Conservation (phyloP, 2,113 vertebrate species). For the Nymphicus hollandicus region DNA sequence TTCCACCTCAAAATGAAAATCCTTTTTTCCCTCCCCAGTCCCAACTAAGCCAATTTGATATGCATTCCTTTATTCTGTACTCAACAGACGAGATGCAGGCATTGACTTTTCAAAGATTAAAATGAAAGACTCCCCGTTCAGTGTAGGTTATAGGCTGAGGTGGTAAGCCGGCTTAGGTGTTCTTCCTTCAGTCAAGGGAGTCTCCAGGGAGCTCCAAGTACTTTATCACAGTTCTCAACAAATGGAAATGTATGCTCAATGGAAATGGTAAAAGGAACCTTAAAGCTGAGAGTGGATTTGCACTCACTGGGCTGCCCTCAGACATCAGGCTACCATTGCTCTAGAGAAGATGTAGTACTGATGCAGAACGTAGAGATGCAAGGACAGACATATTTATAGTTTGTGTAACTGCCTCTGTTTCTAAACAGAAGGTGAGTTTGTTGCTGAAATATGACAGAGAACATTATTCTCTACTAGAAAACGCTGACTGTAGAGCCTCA, state of each 20-base stretch:
- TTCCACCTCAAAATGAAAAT: conserved; percentile 16
- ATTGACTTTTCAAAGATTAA: conserved; percentile 12
- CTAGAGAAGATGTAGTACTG: background rate
- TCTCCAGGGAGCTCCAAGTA: background rate
- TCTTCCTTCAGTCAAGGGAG: background rate
- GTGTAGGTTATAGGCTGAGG: background rate
- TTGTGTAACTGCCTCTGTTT: background rate
- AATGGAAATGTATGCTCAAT: background rate
- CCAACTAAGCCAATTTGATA: conserved; percentile 23
- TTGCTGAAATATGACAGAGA: background rate
- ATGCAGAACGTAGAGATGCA: background rate
- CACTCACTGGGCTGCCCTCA: background rate
- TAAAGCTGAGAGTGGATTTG: background rate
- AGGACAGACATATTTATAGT: background rate
- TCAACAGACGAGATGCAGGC: background rate
- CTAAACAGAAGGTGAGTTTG: background rate
- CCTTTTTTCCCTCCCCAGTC: background rate
- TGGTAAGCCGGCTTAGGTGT: background rate
- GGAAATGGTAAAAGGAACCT: background rate
- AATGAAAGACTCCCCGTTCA: background rate
- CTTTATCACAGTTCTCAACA: background rate
- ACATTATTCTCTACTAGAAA: background rate
- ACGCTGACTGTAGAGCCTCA: background rate
- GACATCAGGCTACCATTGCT: background rate
- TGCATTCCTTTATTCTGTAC: background rate